These are phyloP conservation scores for Isaurus tuberculatus DNA, from an alignment of 92 coral and sea anemone species.

Conservation along the genomic window DNA sequence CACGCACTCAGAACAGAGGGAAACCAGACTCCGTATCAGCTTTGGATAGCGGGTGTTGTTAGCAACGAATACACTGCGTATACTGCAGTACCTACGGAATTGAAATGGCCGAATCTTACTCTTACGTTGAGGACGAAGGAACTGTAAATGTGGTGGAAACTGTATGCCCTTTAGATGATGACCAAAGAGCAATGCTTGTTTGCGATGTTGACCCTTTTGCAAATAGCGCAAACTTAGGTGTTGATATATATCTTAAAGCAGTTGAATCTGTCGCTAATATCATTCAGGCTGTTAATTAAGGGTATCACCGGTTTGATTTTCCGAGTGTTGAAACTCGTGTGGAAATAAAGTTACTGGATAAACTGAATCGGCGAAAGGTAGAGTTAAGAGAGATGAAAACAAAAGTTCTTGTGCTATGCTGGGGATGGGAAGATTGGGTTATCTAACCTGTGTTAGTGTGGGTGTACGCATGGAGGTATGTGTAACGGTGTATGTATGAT, in stretches of 20 bases:
- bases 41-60: slow-evolving; percentile 39
- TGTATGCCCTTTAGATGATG: slow-evolving; percentile 49
- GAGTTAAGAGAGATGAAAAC: too few species aligned
- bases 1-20: slow-evolving; percentile 41
- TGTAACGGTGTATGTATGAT: too few species aligned
- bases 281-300: slow-evolving; percentile 11
- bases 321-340: too few species aligned
- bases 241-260: slow-evolving; percentile 56
- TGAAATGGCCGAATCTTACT: not conserved
- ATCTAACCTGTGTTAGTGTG: too few species aligned
- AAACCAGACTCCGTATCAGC: slow-evolving; percentile 41
- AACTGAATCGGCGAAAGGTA: too few species aligned
- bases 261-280: slow-evolving; percentile 51
- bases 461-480: too few species aligned
- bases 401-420: too few species aligned
- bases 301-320: too few species aligned
- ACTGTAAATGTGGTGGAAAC: slow-evolving; percentile 58
- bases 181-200: slow-evolving; percentile 30
- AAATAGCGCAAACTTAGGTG: slow-evolving; percentile 60
- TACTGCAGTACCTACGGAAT: slow-evolving; percentile 37
- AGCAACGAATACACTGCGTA: slow-evolving; percentile 9
- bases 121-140: slow-evolving; percentile 30
- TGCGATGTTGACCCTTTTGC: slow-evolving; percentile 60
- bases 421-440: too few species aligned
- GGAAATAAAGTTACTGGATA: too few species aligned